Conservation (phyloP, 2,888 invertebrate species). For the Serrognathus titanus region DNA sequence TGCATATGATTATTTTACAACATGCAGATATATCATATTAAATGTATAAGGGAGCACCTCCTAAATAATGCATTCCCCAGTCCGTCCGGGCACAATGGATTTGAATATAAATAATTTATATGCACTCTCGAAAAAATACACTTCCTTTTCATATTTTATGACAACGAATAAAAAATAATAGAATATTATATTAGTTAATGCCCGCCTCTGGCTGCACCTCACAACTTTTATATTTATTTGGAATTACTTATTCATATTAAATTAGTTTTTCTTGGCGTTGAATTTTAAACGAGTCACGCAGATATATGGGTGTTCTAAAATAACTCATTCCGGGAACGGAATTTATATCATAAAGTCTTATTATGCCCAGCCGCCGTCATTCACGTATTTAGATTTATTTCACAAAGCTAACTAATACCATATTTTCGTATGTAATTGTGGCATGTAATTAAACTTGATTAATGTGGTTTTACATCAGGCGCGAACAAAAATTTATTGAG, state of each 20-base stretch:
- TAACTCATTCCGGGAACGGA: constrained; percentile 41
- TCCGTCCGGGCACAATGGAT: constrained; percentile 44
- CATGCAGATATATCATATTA: constrained; percentile 40
- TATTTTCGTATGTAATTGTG: constrained; percentile 20
- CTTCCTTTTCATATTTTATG: constrained; percentile 44
- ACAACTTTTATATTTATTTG: constrained; percentile 48
- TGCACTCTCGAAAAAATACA: constrained; percentile 48
- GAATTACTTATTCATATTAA: constrained; percentile 51
- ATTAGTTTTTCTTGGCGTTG: constrained; percentile 49
- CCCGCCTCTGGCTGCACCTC: constrained; percentile 36
- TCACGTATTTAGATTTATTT: constrained; percentile 45
- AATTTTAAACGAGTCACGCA: constrained; percentile 48
- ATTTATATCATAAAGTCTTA: constrained; percentile 42
- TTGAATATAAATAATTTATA: constrained; percentile 48
- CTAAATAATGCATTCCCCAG: constrained; percentile 41
- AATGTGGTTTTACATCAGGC: constrained; percentile 10
- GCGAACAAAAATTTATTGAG: not conserved
- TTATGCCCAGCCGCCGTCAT: constrained; percentile 36
- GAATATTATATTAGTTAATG: constrained; percentile 52
- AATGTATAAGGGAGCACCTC: constrained; percentile 37
- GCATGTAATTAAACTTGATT: constrained; percentile 18
- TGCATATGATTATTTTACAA: constrained; percentile 38
- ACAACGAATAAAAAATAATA: constrained; percentile 48
- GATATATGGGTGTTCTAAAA: constrained; percentile 40
- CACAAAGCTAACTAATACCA: constrained; percentile 21